Conservation (phyloP, 2,113 vertebrate species). For the Tapirus terrestris region DNA sequence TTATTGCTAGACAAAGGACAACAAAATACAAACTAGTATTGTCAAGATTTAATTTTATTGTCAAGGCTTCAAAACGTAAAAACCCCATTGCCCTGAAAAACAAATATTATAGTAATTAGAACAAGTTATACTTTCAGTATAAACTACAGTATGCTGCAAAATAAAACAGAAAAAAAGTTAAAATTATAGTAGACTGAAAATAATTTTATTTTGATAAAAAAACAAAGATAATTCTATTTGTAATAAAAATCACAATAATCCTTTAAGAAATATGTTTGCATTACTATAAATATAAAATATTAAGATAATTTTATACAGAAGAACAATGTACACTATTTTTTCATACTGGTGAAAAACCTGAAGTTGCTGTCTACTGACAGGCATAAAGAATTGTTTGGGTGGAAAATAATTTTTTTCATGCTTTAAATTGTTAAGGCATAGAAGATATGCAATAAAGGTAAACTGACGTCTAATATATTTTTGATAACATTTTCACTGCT, state of each 20-base stretch:
- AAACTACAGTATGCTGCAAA: neutral
- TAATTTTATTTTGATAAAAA: neutral
- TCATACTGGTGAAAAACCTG: neutral
- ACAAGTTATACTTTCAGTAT: neutral
- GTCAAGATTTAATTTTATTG: neutral
- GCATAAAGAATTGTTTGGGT: neutral
- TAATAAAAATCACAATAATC: neutral
- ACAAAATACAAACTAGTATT: neutral
- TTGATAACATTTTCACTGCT: neutral
- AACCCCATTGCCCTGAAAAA: neutral
- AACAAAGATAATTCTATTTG: neutral
- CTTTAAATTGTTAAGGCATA: neutral
- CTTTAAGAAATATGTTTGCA: neutral
- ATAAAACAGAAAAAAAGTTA: neutral
- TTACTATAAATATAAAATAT: neutral
- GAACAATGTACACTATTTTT: neutral
- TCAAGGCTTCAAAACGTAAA: neutral
- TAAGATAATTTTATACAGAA: neutral
- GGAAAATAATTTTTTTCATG: neutral
- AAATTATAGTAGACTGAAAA: neutral
- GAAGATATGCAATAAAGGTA: neutral
- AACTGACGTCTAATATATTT: neutral
- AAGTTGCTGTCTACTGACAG: neutral
- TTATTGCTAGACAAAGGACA: neutral
- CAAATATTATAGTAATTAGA: neutral